Conservation (phyloP, 2,888 invertebrate genomes). For the Thumatha senex region DNA sequence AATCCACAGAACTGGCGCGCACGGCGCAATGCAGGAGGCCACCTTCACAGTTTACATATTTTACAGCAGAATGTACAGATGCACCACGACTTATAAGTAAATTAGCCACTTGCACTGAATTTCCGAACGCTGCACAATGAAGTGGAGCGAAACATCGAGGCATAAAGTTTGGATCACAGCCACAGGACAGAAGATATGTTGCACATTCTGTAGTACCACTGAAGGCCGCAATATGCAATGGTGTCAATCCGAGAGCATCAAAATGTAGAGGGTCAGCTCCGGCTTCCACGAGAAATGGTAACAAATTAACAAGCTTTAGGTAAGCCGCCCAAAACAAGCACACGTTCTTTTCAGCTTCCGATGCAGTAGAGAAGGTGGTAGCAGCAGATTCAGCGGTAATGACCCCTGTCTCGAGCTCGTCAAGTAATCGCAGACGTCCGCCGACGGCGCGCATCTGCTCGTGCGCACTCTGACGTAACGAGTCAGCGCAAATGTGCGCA, state of each 20-base stretch:
- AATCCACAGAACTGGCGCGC: conserved; percentile 91
- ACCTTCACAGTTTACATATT: conserved; percentile 87
- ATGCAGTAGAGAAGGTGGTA: conserved; percentile 80
- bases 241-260: conserved; percentile 89
- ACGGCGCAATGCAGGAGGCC: conserved; percentile 93
- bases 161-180: conserved; percentile 87
- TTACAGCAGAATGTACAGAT: conserved; percentile 86
- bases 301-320: conserved; percentile 86
- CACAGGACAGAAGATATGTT: conserved; percentile 86
- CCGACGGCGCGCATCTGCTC: conserved; percentile 89
- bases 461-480: conserved; percentile 87
- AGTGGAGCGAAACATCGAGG: conserved; percentile 91
- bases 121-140: conserved; percentile 95
- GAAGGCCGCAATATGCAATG: conserved; percentile 90
- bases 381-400: conserved; percentile 83
- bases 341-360: conserved; percentile 87
- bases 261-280: conserved; percentile 88
- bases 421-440: conserved; percentile 86
- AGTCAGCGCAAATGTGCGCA: conserved; percentile 89
- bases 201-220: conserved; percentile 90
- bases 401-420: conserved; percentile 88
- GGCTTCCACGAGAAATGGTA: conserved; percentile 85
- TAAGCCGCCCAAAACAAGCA: conserved; percentile 90
- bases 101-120: conserved; percentile 91
- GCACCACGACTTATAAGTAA: conserved; percentile 89